phyloP scores from a whole-genome alignment of 1,140 invertebrate genomes.

The Oncopodura yosiiana region DNA sequence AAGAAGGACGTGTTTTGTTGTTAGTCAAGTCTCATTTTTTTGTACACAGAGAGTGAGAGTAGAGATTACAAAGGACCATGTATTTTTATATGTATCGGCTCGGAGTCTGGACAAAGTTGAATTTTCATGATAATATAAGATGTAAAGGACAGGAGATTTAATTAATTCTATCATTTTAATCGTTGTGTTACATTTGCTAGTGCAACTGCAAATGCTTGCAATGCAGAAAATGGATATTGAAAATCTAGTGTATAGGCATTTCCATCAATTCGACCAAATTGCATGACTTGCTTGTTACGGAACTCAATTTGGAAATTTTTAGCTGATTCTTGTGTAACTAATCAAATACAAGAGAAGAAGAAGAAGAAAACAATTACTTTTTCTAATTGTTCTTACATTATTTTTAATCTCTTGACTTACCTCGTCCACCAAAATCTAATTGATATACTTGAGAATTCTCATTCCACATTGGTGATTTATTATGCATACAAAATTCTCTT shows the following conservation, averaged over 20 bases:
- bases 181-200: constrained; percentile 97
- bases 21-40: no score
- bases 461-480: constrained; percentile 99
- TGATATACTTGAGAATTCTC: constrained; percentile 98
- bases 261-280: constrained; percentile 96
- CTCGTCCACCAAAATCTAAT: constrained; percentile 94
- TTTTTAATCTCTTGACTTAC: no score
- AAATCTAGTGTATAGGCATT: constrained; percentile 98
- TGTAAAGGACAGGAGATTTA: background rate
- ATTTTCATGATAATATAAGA: no score
- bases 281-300: constrained; percentile 96
- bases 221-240: constrained; percentile 94
- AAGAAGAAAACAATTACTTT: no score
- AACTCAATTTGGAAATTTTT: constrained; percentile 99
- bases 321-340: constrained; percentile 98
- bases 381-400: no score
- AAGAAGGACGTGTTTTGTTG: no score
- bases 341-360: no score
- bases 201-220: constrained; percentile 96
- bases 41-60: no score
- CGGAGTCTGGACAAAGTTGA: no score
- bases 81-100: no score
- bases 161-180: constrained; percentile 63
- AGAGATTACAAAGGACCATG: no score
- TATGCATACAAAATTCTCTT: constrained; percentile 88